Evolutionary conservation across 2,888 invertebrate genomes (phyloP).

Genomic region (Eupithecia abbreviata): DNA sequence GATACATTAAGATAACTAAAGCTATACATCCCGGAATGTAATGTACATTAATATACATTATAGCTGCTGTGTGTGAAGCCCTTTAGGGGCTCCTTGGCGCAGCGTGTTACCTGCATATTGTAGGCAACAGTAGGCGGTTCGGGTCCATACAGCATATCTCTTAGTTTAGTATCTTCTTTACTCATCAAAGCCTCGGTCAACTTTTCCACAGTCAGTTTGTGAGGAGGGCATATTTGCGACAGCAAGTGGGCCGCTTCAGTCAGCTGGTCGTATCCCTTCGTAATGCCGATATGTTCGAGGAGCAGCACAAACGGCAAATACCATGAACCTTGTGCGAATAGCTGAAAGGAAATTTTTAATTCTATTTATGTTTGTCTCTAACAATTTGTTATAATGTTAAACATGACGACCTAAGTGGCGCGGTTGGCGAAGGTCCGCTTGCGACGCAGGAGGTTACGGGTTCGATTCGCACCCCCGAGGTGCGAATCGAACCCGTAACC

Average conservation of each 20-base stretch:
- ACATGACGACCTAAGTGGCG: background rate
- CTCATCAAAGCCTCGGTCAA: constrained; percentile 75
- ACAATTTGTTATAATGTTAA: background rate
- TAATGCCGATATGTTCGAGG: constrained; percentile 94
- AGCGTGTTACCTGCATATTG: constrained; percentile 68
- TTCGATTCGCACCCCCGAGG: no score
- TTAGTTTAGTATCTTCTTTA: constrained; percentile 72
- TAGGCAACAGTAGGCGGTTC: constrained; percentile 80
- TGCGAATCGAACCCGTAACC: no score
- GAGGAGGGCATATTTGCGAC: constrained; percentile 91
- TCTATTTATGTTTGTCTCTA: background rate
- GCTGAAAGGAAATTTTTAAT: constrained; percentile 73
- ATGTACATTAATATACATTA: no score
- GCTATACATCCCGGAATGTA: no score
- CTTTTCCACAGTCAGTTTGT: constrained; percentile 83
- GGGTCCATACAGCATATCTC: constrained; percentile 77
- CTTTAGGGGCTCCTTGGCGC: background rate
- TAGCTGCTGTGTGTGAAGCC: no score
- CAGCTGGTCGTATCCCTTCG: constrained; percentile 90
- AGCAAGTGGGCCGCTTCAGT: constrained; percentile 93
- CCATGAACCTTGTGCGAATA: constrained; percentile 92
- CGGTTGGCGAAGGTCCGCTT: no score
- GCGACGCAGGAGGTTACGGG: no score
- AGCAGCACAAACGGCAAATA: constrained; percentile 93
- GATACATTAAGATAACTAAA: no score